Evolutionary conservation across 2,888 invertebrate genomes (phyloP), one percentile per base, ranked within the genome.

Genomic region (Cactoblastis cactorum): DNA sequence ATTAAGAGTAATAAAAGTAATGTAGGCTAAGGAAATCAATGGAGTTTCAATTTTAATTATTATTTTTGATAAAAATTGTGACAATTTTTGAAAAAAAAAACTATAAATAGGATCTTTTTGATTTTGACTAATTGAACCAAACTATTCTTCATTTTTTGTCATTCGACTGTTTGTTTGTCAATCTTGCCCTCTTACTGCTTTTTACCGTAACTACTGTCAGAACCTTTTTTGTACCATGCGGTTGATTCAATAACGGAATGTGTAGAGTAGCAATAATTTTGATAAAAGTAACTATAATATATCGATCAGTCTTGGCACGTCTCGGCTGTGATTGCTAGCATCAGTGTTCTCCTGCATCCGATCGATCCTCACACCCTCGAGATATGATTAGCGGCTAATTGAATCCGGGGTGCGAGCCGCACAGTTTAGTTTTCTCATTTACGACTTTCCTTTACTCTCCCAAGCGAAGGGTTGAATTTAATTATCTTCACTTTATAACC

Each of bases 381-480:
- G 82, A 89, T 89, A 88, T 89, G 89, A 88, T 89, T 89, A 89
- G 83, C 77, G 77, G 77, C 84, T 88, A 88, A 89, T 89, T 88
- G 85, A 88, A 89, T 87, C 78, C 77, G 81, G 87, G 86, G 84
- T 79, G 87, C 81, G 85, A 85, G 83, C 80, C 83, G 76, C 67
- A 65, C 79, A 86, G 89, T 88, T 89, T 88, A 88, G 88, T 89
- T 88, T 88, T 88, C 86, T 83, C 88, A 88, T 89, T 87, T 87
- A 82, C 85, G 83, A 78, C 84, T 78, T 82, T 87, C 86, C 87
- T 85, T 84, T 73, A 76, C 80, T 79, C 71, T 74, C 69, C 70
- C 69, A 71, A 74, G 77, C 74, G 77, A 78, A 83, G 80, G 80
- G 81, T 80, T 83, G 77, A 83, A 85, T 88, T 87, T 84, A 84